phyloP scores from a whole-genome alignment of 2,113 vertebrate species.

The Nerophis ophidion region DNA sequence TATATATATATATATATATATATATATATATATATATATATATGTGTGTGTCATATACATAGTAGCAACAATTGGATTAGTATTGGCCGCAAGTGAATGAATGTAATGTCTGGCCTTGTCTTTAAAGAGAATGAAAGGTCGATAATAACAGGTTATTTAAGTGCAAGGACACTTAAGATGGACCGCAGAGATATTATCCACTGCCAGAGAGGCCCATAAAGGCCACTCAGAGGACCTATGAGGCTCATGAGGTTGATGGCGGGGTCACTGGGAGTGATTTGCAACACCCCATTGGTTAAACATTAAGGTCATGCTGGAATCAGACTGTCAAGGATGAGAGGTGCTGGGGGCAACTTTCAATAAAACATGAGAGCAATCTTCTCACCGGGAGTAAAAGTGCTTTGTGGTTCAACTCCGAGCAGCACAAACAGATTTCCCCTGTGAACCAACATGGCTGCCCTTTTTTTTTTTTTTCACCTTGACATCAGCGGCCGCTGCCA shows the following conservation, averaged over 20 bases:
- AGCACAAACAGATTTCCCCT: constrained; percentile 67
- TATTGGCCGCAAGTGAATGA: constrained; percentile 18
- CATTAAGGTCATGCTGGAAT: constrained; percentile 60
- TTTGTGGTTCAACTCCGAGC: constrained; percentile 45
- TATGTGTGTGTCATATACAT: no score
- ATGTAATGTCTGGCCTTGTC: constrained; percentile 28
- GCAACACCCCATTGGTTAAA: constrained; percentile 54
- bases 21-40: no score
- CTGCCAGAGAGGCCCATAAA: constrained; percentile 41
- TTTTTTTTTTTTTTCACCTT: constrained; percentile 32
- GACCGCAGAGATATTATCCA: constrained; percentile 47
- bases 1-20: no score
- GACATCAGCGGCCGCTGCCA: constrained; percentile 47
- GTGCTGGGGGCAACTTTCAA: constrained; percentile 58
- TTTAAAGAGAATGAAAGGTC: constrained; percentile 43
- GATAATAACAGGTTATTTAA: constrained; percentile 50
- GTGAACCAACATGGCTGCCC: constrained; percentile 43
- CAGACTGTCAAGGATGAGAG: constrained; percentile 64
- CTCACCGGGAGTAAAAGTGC: constrained; percentile 57
- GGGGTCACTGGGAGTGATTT: constrained; percentile 57
- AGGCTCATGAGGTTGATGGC: constrained; percentile 54
- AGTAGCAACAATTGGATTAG: constrained; percentile 37
- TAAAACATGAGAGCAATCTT: constrained; percentile 73
- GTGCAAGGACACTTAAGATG: constrained; percentile 44
- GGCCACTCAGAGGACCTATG: constrained; percentile 43